Evolutionary conservation across 1,140 invertebrate genomes (phyloP).

Genomic region (Teleopsis dalmanni): DNA sequence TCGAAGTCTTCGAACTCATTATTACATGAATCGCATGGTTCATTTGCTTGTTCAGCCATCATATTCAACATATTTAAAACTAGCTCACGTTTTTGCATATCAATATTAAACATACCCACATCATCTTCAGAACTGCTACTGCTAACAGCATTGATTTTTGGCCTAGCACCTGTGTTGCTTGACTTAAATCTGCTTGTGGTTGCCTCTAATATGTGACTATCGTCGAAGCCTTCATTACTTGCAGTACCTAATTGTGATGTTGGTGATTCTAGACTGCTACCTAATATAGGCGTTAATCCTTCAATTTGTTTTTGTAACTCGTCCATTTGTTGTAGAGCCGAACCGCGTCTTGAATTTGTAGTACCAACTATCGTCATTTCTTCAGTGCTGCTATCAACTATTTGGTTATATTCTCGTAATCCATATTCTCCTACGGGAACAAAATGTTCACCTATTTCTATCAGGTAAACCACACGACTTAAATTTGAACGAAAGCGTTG

Average conservation of each 20-base stretch:
- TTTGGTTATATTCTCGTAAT: constrained; percentile 57
- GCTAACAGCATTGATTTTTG: constrained; percentile 34
- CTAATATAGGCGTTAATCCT: constrained; percentile 24
- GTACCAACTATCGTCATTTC: constrained; percentile 20
- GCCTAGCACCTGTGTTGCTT: neutral
- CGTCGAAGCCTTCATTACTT: neutral
- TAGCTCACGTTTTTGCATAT: constrained; percentile 20
- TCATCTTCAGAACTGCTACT: constrained; percentile 37
- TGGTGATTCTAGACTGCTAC: constrained; percentile 11
- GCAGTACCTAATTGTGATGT: constrained; percentile 3
- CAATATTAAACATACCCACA: constrained; percentile 6
- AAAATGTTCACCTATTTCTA: constrained; percentile 86
- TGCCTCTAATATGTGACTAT: neutral
- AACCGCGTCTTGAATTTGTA: constrained; percentile 26
- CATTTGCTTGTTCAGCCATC: constrained; percentile 31
- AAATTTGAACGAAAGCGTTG: constrained; percentile 77
- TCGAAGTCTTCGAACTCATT: no score
- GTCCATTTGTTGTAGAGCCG: constrained; percentile 29
- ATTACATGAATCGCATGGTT: no score
- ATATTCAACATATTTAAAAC: constrained; percentile 38
- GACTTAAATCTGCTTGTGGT: neutral
- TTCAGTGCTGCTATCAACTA: constrained; percentile 26
- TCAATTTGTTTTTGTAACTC: constrained; percentile 28
- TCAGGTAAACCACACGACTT: constrained; percentile 81
- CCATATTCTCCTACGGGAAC: constrained; percentile 88